These are phyloP conservation scores for Notodonta dromedarius DNA, from an alignment of 2,888 invertebrate species.

Conservation along the genomic window DNA sequence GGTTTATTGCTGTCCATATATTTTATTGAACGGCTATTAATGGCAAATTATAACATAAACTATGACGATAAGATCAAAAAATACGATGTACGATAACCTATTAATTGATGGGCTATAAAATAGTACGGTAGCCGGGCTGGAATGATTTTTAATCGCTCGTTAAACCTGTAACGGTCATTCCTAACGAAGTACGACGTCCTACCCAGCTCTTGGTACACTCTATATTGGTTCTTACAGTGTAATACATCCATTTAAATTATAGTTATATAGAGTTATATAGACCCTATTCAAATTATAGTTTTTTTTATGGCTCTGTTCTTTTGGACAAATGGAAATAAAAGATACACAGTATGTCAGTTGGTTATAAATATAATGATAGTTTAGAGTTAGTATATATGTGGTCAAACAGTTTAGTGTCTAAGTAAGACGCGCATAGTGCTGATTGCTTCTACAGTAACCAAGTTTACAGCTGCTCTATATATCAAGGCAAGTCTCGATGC, in stretches of 20 bases:
- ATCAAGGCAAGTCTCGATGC: too few relatives aligned
- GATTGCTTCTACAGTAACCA: too few relatives aligned
- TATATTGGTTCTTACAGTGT: not conserved
- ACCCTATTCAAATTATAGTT: too few relatives aligned
- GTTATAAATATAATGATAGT: too few relatives aligned
- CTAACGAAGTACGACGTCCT: constrained; percentile 32
- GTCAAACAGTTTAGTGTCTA: too few relatives aligned
- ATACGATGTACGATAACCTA: constrained; percentile 38
- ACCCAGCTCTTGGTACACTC: constrained; percentile 9
- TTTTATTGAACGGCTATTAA: not conserved
- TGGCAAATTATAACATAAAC: constrained; percentile 28
- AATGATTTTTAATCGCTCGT: constrained; percentile 62
- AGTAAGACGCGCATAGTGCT: too few relatives aligned
- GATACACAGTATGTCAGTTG: too few relatives aligned
- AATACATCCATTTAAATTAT: not conserved
- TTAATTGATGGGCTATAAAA: constrained; percentile 61
- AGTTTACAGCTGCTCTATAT: too few relatives aligned
- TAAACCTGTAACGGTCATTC: constrained; percentile 49
- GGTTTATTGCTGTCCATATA: not conserved
- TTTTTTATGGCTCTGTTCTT: too few relatives aligned
- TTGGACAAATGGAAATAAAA: too few relatives aligned
- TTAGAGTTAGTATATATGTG: too few relatives aligned
- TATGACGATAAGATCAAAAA: constrained; percentile 33
- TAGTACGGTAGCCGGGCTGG: constrained; percentile 45
- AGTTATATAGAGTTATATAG: too few relatives aligned